Base-by-base conservation (phyloP, 2,888 invertebrate species). In the Ashinkailepas kermadecensis region DNA sequence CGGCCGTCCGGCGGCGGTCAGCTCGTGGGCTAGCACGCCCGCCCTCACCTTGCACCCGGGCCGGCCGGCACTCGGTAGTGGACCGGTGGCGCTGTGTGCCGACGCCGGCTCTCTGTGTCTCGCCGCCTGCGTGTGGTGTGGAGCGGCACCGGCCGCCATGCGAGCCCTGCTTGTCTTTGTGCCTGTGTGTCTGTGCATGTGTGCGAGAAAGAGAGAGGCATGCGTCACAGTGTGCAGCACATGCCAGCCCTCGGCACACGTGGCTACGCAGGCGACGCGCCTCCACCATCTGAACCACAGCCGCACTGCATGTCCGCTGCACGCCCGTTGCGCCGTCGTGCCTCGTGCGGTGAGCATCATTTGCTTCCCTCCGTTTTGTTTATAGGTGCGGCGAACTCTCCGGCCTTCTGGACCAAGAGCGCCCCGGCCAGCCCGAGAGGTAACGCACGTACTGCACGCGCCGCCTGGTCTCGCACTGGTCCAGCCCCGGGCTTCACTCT, bases 381-480 rank as follows among this genome's bases (percentile, higher is more conserved):
- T 74, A 21, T 74, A 74, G 74, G 56, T 15, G 8, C 8, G 8
- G 56, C 56, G 74, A 10, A 74, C 56, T 21, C 56, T 0, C 56
- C 54, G 2, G 74, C 54, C 6, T 74, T 18, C 56, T 74, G 74
- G 74, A 74, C 74, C 74, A 74, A 74, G 74, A 74, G 74, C 56
- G 74, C 74, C 10, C 74, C 74, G 11, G 23, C 74, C 18, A 74
- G 74, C 18, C 74, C 74, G 21, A 56, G 23, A 74, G 74, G 74
- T 74, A 62, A 62, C 62, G 39, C 39, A 39, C 39, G 39, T 39
- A 39, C 39, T 39, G 39, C 39, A 39, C 39, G 39, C 39, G 1
- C 39, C 39, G 39, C 39, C 39, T 39, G 39, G 39, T 39, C 39
- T 3, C 39, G 4, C 39, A 39, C 39, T 39, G 39, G 39, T 39